Evolutionary conservation across 2,888 invertebrate species (phyloP).

Genomic region (Phyto melanocephala): DNA sequence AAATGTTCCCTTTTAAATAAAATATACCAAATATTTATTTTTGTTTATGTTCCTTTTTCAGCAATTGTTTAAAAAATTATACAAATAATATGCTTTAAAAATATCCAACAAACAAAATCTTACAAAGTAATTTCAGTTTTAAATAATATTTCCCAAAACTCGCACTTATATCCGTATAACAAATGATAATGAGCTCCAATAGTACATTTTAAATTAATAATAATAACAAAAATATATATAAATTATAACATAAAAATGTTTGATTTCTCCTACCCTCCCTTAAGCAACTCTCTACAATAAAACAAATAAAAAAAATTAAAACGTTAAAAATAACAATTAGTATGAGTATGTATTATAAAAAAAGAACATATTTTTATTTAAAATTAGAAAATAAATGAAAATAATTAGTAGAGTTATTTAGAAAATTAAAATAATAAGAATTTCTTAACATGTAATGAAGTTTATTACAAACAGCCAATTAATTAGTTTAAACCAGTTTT

Average conservation of each 20-base stretch:
- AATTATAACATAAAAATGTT: not conserved
- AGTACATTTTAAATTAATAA: not conserved
- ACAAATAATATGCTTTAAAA: too few relatives aligned
- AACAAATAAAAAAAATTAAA: not conserved
- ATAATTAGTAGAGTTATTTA: too few relatives aligned
- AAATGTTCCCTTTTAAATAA: too few relatives aligned
- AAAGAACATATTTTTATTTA: not conserved
- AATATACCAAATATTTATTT: too few relatives aligned
- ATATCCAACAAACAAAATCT: too few relatives aligned
- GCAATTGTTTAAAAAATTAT: too few relatives aligned
- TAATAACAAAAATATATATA: not conserved
- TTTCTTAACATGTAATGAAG: not conserved
- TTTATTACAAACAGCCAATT: not conserved
- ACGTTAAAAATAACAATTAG: not conserved
- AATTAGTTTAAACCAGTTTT: too few relatives aligned
- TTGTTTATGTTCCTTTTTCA: too few relatives aligned
- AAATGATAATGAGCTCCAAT: constrained; percentile 11
- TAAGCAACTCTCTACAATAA: not conserved
- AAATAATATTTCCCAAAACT: too few relatives aligned
- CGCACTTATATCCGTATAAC: not conserved
- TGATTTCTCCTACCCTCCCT: not conserved
- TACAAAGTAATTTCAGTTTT: too few relatives aligned
- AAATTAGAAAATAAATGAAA: not conserved
- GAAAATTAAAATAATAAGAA: not conserved
- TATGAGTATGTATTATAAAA: not conserved